Conservation (phyloP, 2,888 invertebrate genomes). For the Nebria brevicollis region DNA sequence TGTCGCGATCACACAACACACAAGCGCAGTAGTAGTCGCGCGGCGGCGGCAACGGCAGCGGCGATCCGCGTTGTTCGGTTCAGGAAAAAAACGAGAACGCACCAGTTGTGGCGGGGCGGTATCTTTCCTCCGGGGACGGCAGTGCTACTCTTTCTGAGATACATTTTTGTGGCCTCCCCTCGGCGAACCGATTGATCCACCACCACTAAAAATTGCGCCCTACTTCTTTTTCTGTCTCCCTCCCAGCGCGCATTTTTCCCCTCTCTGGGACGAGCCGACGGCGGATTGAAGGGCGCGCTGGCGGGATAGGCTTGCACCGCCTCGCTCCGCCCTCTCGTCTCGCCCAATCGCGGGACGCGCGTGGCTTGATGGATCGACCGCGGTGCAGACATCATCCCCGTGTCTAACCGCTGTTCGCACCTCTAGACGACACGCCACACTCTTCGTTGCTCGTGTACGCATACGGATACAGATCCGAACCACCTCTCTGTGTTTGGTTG, state of each 20-base stretch:
- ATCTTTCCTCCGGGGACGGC: constrained; percentile 57
- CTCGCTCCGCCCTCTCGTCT: constrained; percentile 64
- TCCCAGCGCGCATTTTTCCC: constrained; percentile 63
- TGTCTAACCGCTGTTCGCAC: constrained; percentile 54
- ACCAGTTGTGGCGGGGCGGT: constrained; percentile 49
- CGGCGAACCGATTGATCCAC: constrained; percentile 62
- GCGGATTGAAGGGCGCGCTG: constrained; percentile 60
- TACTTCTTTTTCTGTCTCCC: constrained; percentile 63
- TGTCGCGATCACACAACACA: constrained; percentile 64
- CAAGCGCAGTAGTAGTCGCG: constrained; percentile 63
- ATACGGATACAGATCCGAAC: constrained; percentile 31
- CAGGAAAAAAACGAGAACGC: constrained; percentile 55
- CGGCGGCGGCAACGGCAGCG: constrained; percentile 59
- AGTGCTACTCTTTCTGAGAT: constrained; percentile 61
- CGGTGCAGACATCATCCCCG: constrained; percentile 59
- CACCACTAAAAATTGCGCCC: constrained; percentile 65
- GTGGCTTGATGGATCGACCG: constrained; percentile 57
- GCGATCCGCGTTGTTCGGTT: constrained; percentile 52
- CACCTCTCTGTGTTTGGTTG: too few relatives aligned
- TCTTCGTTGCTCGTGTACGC: constrained; percentile 57
- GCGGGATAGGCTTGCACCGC: constrained; percentile 56
- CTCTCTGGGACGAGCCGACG: constrained; percentile 65
- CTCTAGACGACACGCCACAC: constrained; percentile 47
- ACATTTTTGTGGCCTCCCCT: constrained; percentile 62
- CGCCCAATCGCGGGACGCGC: constrained; percentile 60